Base-by-base conservation (phyloP, 2,113 vertebrate genomes). In the Pteruthius melanotis region DNA sequence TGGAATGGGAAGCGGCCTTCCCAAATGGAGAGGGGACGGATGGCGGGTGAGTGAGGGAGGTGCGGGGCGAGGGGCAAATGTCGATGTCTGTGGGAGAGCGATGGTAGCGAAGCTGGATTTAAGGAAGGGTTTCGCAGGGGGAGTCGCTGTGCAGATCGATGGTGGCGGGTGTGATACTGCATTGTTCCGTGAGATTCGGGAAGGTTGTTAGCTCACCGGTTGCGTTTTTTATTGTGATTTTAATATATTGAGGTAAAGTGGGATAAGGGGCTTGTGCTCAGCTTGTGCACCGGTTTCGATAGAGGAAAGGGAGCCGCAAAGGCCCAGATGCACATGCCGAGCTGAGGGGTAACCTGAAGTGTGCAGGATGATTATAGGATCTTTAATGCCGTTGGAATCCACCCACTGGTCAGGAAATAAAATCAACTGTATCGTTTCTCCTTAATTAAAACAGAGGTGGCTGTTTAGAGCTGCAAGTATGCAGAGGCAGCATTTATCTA, bases 151-250 rank as follows among this genome's bases (percentile, higher is more conserved):
- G 66, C 69, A 4, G 64, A 50, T 42, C 53, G 56, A 17, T 82
- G 95, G 87, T 84, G 95, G 72, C 71, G 68, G 82, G 57, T 59
- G 82, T 92, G 49, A 24, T 47, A 28, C 94, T 89, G 84, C 93
- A 77, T 92, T 92, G 84, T 82, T 94, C 82, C 3, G 27, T 6
- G 40, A 60, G 70, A 49, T 74, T 72, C 31, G 35, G 47, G 28
- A 49, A 87, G 86, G 40, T 13, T 35, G 33, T 31, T 71, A 50
- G 18, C 39, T 90, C 57, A 6, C 31, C 16, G 54, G 9, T 44
- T 28, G 45, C 54, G 0, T 44, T 69, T 76, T 70, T 52, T 17
- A 13, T 19, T 42, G 20, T 53, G 42, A 7, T 56, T 88, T 68
- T 66, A 56, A 20, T 71, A 65, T 85, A 24, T 11, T 40, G 70